A percentile compares a stretch with the other conserved stretches of the same genome.
Evolutionary conservation across 2,113 vertebrate species (phyloP).

Genomic region (Hucho hucho): DNA sequence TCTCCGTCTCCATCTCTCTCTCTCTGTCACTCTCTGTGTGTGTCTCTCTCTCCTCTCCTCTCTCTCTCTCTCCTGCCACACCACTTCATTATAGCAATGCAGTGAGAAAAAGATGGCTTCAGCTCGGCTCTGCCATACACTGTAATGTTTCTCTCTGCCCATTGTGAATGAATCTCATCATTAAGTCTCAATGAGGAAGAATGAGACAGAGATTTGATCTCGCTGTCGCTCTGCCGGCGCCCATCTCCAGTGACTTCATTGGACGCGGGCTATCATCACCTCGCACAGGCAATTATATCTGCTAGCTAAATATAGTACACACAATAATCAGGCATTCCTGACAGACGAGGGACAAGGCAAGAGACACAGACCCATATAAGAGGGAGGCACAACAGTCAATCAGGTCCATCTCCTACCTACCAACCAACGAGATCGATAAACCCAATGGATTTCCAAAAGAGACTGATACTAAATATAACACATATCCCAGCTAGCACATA

Average conservation of each 20-base stretch:
- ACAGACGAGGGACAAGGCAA: conserved; percentile 49
- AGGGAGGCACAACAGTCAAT: conserved; percentile 20
- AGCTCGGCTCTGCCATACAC: conserved; percentile 12
- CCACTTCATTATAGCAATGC: neutral
- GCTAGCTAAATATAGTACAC: conserved; percentile 70
- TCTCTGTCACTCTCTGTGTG: too few species aligned
- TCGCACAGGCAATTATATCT: conserved; percentile 66
- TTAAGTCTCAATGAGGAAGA: conserved; percentile 58
- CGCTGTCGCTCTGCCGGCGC: conserved; percentile 52
- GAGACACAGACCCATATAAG: conserved; percentile 33
- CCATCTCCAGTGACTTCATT: conserved; percentile 55
- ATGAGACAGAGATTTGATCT: conserved; percentile 59
- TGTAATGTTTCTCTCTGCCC: conserved; percentile 33
- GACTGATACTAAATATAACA: conserved; percentile 2
- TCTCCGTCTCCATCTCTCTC: too few species aligned
- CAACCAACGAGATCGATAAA: conserved; percentile 24
- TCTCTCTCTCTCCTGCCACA: neutral
- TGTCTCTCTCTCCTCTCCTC: too few species aligned
- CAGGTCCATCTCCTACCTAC: conserved; percentile 38
- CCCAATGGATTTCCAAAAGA: conserved; percentile 6
- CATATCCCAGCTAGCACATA: neutral
- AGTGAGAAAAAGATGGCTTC: conserved; percentile 11
- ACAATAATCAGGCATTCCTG: conserved; percentile 66
- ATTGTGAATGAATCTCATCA: conserved; percentile 59
- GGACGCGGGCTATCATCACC: conserved; percentile 60